phyloP scores from a whole-genome alignment of 2,888 invertebrate species.

The Synergus itoensis region DNA sequence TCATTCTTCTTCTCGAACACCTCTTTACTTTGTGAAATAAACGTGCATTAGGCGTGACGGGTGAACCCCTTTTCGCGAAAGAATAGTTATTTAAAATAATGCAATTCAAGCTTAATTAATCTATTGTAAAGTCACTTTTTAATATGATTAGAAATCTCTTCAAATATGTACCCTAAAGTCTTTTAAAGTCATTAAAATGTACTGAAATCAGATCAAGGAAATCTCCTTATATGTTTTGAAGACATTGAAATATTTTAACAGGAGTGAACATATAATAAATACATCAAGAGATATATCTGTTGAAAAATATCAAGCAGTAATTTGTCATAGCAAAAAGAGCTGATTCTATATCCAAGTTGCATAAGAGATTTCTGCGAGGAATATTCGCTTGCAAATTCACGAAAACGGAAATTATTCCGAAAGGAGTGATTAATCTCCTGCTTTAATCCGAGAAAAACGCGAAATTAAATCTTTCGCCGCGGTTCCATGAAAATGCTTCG shows the following conservation, averaged over 20 bases:
- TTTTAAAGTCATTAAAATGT: neutral
- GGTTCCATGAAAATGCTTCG: conserved; percentile 52
- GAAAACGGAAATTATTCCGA: conserved; percentile 12
- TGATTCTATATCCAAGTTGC: neutral
- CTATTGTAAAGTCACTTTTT: too few relatives aligned
- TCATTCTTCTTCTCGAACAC: conserved; percentile 53
- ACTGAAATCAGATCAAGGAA: too few relatives aligned
- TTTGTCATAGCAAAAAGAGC: neutral
- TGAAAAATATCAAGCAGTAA: too few relatives aligned
- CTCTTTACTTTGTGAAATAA: conserved; percentile 51
- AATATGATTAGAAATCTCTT: too few relatives aligned
- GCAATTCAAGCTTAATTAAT: too few relatives aligned
- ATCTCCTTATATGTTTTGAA: too few relatives aligned
- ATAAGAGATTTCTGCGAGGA: neutral
- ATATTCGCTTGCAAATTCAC: neutral
- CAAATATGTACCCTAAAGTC: too few relatives aligned
- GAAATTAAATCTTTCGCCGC: conserved; percentile 44
- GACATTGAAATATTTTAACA: too few relatives aligned
- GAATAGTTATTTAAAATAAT: neutral
- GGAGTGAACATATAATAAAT: too few relatives aligned
- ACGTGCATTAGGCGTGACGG: conserved; percentile 55
- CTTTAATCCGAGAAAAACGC: conserved; percentile 16
- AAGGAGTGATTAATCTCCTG: conserved; percentile 22
- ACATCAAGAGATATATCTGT: too few relatives aligned
- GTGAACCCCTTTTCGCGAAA: conserved; percentile 49